Conservation (phyloP, 2,113 vertebrate species). For the Trichomycterus rosablanca region DNA sequence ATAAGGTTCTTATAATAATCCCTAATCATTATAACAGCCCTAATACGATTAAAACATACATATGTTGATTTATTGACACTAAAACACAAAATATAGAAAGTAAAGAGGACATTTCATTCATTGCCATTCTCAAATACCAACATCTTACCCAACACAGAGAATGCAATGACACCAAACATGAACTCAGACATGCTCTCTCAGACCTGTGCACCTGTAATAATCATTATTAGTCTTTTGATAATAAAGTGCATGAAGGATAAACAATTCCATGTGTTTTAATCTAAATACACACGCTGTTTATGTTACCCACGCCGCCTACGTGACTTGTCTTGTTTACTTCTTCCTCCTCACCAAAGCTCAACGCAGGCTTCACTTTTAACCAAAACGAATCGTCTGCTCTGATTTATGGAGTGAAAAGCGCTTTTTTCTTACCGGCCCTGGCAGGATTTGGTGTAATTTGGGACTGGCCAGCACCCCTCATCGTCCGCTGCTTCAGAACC, state of each 20-base stretch:
- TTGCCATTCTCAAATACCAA: background rate
- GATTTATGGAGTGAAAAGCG: background rate
- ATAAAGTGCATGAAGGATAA: background rate
- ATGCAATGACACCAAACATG: background rate
- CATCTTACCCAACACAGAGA: background rate
- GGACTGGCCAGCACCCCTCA: slow-evolving; percentile 66
- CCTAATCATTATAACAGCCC: background rate
- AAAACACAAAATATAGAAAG: background rate
- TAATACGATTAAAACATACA: no score
- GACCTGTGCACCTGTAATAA: background rate
- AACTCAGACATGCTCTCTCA: background rate
- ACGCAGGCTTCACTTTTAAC: background rate
- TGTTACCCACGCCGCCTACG: slow-evolving; percentile 45
- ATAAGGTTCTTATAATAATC: background rate
- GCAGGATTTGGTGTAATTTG: slow-evolving; percentile 52
- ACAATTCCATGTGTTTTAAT: background rate
- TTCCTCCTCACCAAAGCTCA: slow-evolving; percentile 19
- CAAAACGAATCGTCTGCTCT: background rate
- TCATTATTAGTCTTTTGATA: background rate
- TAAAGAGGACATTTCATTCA: slow-evolving; percentile 1
- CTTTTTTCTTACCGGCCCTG: slow-evolving; percentile 57
- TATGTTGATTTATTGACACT: no score
- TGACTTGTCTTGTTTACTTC: slow-evolving; percentile 55
- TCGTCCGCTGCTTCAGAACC: slow-evolving; percentile 45
- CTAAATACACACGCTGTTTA: slow-evolving; percentile 5